Conservation (phyloP, 2,888 invertebrate species). For the Ormyrus pomaceus region DNA sequence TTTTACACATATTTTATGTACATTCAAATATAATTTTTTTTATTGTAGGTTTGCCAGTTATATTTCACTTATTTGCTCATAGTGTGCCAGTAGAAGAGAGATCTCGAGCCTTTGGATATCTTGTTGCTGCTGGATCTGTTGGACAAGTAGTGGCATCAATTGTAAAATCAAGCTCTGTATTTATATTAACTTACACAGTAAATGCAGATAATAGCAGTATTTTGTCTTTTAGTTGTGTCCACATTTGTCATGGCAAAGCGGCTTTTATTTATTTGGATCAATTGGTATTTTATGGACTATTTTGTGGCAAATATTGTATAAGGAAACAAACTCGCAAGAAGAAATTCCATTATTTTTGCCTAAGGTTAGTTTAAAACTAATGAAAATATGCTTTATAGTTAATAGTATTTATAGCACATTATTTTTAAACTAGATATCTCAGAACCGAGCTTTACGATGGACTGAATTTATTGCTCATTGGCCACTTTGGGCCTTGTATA, state of each 20-base stretch:
- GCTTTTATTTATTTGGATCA: slow-evolving; percentile 83
- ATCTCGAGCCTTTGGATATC: slow-evolving; percentile 84
- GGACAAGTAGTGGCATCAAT: slow-evolving; percentile 86
- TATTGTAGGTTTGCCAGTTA: slow-evolving; percentile 82
- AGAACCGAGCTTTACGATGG: slow-evolving; percentile 80
- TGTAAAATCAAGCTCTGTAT: slow-evolving; percentile 73
- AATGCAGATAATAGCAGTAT: slow-evolving; percentile 21
- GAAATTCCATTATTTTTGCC: slow-evolving; percentile 79
- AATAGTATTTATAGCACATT: slow-evolving; percentile 45
- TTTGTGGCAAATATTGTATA: slow-evolving; percentile 81
- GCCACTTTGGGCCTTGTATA: slow-evolving; percentile 85
- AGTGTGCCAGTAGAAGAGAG: slow-evolving; percentile 84
- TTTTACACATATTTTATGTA: background rate
- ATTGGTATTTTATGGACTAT: slow-evolving; percentile 83
- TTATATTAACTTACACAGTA: background rate
- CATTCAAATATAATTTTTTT: slow-evolving; percentile 36
- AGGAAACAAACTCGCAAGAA: slow-evolving; percentile 78
- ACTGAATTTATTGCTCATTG: slow-evolving; percentile 82
- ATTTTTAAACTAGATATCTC: slow-evolving; percentile 74
- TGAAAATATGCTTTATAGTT: slow-evolving; percentile 34
- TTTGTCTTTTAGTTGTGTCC: slow-evolving; percentile 79
- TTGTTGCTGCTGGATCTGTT: slow-evolving; percentile 84
- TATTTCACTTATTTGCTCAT: slow-evolving; percentile 86
- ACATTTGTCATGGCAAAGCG: slow-evolving; percentile 81
- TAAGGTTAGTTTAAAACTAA: slow-evolving; percentile 73